Evolutionary conservation across 2,888 invertebrate genomes (phyloP), one percentile per base, ranked within the genome.

Genomic region (Trisateles emortualis): DNA sequence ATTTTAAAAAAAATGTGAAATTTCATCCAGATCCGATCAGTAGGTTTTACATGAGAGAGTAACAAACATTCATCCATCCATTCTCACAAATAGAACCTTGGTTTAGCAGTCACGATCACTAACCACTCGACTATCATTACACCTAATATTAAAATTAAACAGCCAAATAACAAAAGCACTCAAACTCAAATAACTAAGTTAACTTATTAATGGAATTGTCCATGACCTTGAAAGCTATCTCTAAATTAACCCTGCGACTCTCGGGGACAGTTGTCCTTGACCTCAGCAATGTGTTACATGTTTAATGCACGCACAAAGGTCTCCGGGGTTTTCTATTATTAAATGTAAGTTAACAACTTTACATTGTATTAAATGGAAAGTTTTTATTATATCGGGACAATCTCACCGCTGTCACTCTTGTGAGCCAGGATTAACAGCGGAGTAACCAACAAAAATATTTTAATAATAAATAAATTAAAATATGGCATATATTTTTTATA

Each of bases 181-280:
- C 4, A 26, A 51, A 39, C 24, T 44, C 24, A 41, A 40, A 24
- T 24, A 30, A 53, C 19, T 29, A 30, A 36, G n/a, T 24, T 19
- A 43, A 16, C 62, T 58, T 55, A 60, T 49, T 62, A 61, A 52
- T 61, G 30, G 19, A 22, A 22, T 6, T 42, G 36, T 16, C 41
- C 42, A 60, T 55, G 74, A 73, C 79, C 74, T 74, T 68, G 66
- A 72, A 68, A 72, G 72, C 62, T 62, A 71, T 65, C 70, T 67
- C 63, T 75, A 74, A 74, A 77, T 79, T 78, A 75, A 55, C 49
- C 50, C 53, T 29, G 30, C 22, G 61, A 35, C 42, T 46, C 49
- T 46, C 29, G 49, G 33, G 49, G 16, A 36, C n/a, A 30, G 29
- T 9, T 19, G 33, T n/a, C 49, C 46, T 50, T 58, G 42, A 53